Evolutionary conservation across 2,113 vertebrate genomes (phyloP), one percentile per base, ranked within the genome.

Genomic region (Oreochromis aureus): DNA sequence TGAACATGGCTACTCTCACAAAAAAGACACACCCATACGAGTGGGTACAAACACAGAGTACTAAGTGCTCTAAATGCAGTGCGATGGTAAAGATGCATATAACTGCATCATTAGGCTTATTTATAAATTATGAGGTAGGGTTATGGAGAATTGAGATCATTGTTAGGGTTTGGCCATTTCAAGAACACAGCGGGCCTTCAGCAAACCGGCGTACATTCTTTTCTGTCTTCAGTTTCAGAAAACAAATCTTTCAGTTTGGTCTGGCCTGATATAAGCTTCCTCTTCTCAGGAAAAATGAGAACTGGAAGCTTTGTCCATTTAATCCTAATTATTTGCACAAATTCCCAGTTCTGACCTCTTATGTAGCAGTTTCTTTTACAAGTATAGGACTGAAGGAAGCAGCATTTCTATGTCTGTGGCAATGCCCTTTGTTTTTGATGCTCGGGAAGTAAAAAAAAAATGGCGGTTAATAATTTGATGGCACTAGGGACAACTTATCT

Each of bases 41-140:
- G 10, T 3, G 2, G 9, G 79, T 12, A 32, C 36, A 79, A 82
- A 81, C 30, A 19, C 11, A 15, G 39, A 63, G 7, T 11, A 8
- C 44, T 59, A 56, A 90, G 87, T 84, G 87, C 82, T 85, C 34
- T 89, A 46, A 93, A 89, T 61, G 80, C 39, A 22, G 13, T 54
- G 6, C n/a, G 12, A 18, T 1, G 3, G 18, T 80, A 73, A 83
- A 34, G 44, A 24, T 27, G 12, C 11, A 32, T 24, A 73, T 10
- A 9, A 32, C 22, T 16, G 30, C 5, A 66, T 71, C 16, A 63
- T 6, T 63, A 34, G 27, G 30, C 55, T 41, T 30, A 53, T 41
- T 48, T 76, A 24, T 80, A 81, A 82, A 81, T 79, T 19, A 84
- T 81, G 73, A 73, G 27, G 0, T 32, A 5, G 7, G 3, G 15